Evolutionary conservation across 2,113 vertebrate genomes (phyloP).

Genomic region (Myanophis thanlyinensis): DNA sequence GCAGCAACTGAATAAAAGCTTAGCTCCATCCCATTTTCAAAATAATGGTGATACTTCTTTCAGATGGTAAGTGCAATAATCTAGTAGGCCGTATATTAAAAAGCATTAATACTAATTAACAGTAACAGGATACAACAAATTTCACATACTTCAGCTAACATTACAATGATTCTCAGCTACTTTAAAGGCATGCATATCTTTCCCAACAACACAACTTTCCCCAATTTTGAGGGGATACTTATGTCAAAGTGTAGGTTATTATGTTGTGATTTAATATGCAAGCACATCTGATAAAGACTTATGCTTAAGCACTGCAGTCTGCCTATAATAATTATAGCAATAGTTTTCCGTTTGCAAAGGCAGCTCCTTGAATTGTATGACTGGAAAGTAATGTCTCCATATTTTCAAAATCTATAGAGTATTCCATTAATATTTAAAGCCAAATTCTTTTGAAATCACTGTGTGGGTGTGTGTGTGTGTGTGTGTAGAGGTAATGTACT

Average conservation of each 20-base stretch:
- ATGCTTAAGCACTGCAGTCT: neutral
- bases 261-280: slow-evolving; percentile 15
- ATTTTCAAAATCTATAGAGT: neutral
- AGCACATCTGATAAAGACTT: slow-evolving; percentile 5
- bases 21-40: neutral
- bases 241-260: slow-evolving; percentile 22
- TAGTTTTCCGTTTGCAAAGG: neutral
- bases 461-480: neutral
- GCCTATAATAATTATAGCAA: neutral
- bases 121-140: slow-evolving; percentile 5
- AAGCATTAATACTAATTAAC: slow-evolving; percentile 11
- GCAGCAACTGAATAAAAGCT: neutral
- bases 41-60: slow-evolving; percentile 6
- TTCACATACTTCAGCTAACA: slow-evolving; percentile 37
- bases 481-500: neutral
- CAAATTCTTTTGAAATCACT: neutral
- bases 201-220: slow-evolving; percentile 29
- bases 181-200: slow-evolving; percentile 22
- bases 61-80: neutral
- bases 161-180: slow-evolving; percentile 44
- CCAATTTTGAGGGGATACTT: slow-evolving; percentile 22
- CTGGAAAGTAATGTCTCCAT: neutral
- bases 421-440: neutral
- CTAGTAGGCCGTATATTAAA: neutral
- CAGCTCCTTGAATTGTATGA: neutral